Base-by-base conservation (phyloP, 2,888 invertebrate genomes). In the Tenthredo scrophulariae region DNA sequence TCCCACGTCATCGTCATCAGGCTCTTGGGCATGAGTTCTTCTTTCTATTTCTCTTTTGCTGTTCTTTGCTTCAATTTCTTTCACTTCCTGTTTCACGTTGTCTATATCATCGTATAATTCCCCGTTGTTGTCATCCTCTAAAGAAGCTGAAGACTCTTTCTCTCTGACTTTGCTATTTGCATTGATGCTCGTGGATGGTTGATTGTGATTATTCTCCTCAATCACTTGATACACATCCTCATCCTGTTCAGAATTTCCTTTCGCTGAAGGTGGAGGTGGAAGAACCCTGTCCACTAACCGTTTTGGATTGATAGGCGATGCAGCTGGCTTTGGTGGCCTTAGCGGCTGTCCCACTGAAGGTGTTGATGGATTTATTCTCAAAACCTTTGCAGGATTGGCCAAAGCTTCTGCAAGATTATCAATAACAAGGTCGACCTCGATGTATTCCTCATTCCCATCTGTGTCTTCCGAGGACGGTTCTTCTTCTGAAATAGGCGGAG, bases 391-490 rank as follows among this genome's bases (percentile, higher is more conserved):
- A 22, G 40, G 43, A 15, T 13, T 22, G 26, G 40, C 43, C 40
- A 74, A 40, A 13, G 43, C 74, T 40, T 43, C 74, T 5, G 40
- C 43, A 43, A 74, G 15, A 43, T 43, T 22, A 10, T 26, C 18
- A 22, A 74, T 74, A 26, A 74, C 74, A 84, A 92, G 90, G 9
- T 91, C 91, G 26, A 92, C 92, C 9, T 92, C 92, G 2, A 92
- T 92, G 75, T 92, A 89, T 40, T 67, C 86, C 37, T 91, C 91
- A 18, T 90, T 88, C 18, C 26, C 85, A 0, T 87, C 84, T 62
- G 70, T 50, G 43, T 83, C 75, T n/a, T 80, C 54, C 13, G 82
- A 37, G 62, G 79, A 43, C 50, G 79, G 70, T 40, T 86, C 86
- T 2, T 80, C 87, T 4, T 87, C 86, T 13, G 58, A 86, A 29